A percentile compares a stretch with the other conserved stretches of the same genome.
These are phyloP conservation scores for Anguilla anguilla DNA, from an alignment of 2,797 vertebrate genomes.

Conservation along the genomic window DNA sequence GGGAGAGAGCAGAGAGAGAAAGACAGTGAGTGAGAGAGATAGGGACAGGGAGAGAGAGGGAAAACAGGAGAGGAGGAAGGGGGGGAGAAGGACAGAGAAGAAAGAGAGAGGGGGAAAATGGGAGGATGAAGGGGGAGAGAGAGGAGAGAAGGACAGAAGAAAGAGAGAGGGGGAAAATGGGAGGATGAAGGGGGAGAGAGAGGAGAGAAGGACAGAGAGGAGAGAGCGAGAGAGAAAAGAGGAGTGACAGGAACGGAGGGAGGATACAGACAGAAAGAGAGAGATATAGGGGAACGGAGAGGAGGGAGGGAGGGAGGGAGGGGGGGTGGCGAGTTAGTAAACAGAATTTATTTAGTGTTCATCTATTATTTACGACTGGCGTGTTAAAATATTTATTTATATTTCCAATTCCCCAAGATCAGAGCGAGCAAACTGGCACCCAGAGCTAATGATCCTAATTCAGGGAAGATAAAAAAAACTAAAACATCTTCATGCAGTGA, in stretches of 20 bases:
- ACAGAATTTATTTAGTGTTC: not conserved
- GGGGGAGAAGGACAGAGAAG: no score
- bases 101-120: no score
- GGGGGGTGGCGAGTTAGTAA: not conserved
- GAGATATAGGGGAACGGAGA: not conserved
- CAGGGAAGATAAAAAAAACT: not conserved
- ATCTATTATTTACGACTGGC: not conserved
- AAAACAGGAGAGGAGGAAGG: no score
- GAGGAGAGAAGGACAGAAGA: no score
- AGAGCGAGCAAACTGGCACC: not conserved
- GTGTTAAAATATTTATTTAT: not conserved
- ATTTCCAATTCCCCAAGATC: not conserved
- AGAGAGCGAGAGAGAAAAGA: not conserved
- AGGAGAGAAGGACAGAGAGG: not conserved
- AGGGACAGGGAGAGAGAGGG: not conserved
- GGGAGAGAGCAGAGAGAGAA: no score
- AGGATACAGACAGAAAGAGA: constrained; percentile 1
- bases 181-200: constrained; percentile 22
- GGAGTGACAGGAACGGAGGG: not conserved
- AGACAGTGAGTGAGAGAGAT: no score
- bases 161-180: constrained; percentile 18
- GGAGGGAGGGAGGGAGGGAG: constrained; percentile 9
- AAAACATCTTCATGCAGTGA: not conserved
- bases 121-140: not conserved
- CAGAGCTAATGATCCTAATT: not conserved